Base-by-base conservation (phyloP, 1,140 invertebrate genomes). In the Arctopsyche grandis region DNA sequence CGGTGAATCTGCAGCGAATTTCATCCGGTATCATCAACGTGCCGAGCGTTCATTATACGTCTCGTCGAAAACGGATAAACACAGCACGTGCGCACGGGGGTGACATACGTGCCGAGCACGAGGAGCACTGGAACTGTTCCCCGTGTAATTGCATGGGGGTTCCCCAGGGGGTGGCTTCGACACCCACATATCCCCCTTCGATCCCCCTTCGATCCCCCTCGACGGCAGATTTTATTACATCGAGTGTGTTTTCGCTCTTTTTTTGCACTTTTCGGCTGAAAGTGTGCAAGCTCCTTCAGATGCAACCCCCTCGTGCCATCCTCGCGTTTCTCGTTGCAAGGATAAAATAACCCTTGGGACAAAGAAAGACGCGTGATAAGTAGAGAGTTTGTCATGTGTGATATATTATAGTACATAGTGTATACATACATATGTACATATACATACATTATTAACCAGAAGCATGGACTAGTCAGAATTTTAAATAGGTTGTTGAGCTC, bases 161-260 rank as follows among this genome's bases (percentile, higher is more conserved):
- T 10, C 44, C 71, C 71, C 71, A 14, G 14, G 48, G 69, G 69
- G 38, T 22, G 46, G 38, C 5, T 46, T 19, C 19, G 46, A 22
- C 48, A 22, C 44, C 5, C 29, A 38, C 29, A 38, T 38, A 4
- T 24, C 9, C 9, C 71, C 70, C 43, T 4, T 66, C 7, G 12
- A 44, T 21, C 7, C 14, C n/a, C 48, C 43, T 48, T 16, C 14
- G 14, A 46, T 9, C 48, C 48, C 19, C 48, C 5, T 22, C 48
- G 46, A 29, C 7, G 71, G 48, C 24, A 29, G 71, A 74, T 74
- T 74, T 74, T 74, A 74, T 74, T 74, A 74, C 71, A 74, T 74
- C 71, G 38, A 74, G 48, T 12, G 16, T 66, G 21, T 66, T 66
- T 66, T 66, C 63, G 24, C 63, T 26, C 24, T 66, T 66, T 21